Base-by-base conservation (phyloP, 1,140 invertebrate species). In the Dreissena polymorpha region DNA sequence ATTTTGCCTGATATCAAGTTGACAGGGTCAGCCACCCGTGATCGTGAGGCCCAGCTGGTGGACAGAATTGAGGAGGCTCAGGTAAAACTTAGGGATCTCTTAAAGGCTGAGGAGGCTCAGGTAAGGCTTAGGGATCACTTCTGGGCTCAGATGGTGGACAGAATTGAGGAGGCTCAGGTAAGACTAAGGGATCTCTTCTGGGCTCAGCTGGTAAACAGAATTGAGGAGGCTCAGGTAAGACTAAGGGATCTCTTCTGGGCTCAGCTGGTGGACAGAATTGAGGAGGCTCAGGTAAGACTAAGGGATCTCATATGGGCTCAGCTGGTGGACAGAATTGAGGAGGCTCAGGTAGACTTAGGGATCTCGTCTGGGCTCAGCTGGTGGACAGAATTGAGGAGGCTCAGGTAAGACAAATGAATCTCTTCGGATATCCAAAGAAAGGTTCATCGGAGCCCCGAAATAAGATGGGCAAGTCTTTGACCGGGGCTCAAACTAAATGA, bases 151-250 rank as follows among this genome's bases (percentile, higher is more conserved):
- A 69, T 82, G 5, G 79, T 82, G 0, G 79, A 82, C 55, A 71
- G 79, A 74, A 82, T 82, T 23, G 79, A 82, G 25, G 79, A 82
- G 21, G 69, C 79, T 14, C 79, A 82, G 79, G 79, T 82, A 55
- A 51, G 12, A 57, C 25, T n/a, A 10, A 39, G 39, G 3, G 39
- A 39, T 39, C 3, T n/a, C n/a, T n/a, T n/a, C n/a, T n/a, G n/a
- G n/a, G n/a, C n/a, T n/a, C n/a, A 81, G 25, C 79, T 81, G 0
- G 79, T 81, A 2, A 70, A 81, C 53, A 70, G 79, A 73, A 81
- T 81, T 49, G 79, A 81, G 25, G 79, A 81, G n/a, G 68, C 79
- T 8, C 79, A 81, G 79, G 79, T 81, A 53, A 57, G 18, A 55
- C 23, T 10, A n/a, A n/a, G n/a, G n/a, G n/a, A n/a, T n/a, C n/a